These are phyloP conservation scores for Peromyscus californicus DNA, from an alignment of 2,113 vertebrate genomes.

Conservation along the genomic window DNA sequence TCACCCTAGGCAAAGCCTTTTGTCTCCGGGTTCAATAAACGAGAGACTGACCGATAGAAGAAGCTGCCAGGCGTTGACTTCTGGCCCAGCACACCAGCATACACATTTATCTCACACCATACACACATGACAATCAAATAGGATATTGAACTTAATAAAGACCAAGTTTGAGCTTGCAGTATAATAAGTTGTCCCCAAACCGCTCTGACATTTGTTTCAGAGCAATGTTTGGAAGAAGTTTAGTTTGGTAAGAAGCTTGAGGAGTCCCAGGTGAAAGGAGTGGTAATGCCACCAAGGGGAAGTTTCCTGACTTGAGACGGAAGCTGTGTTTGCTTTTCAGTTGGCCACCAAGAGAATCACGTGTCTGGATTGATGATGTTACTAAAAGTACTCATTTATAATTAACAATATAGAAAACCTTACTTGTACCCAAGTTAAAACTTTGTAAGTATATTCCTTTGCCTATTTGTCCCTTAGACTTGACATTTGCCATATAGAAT, in stretches of 20 bases:
- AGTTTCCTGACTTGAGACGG: slow-evolving; percentile 19
- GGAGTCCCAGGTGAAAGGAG: neutral
- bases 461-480: slow-evolving; percentile 1
- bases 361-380: neutral
- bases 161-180: neutral
- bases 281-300: neutral
- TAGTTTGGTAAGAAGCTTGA: slow-evolving; percentile 8
- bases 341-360: neutral
- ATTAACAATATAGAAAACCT: slow-evolving; percentile 35
- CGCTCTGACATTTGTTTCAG: slow-evolving; percentile 8
- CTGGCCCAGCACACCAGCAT: neutral
- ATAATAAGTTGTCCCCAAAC: neutral
- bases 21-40: neutral
- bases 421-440: slow-evolving; percentile 34
- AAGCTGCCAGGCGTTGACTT: neutral
- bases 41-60: neutral
- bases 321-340: slow-evolving; percentile 28
- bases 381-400: slow-evolving; percentile 53
- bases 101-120: too few species aligned
- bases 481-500: slow-evolving; percentile 9
- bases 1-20: neutral
- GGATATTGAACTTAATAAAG: neutral
- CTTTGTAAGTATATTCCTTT: slow-evolving; percentile 45
- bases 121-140: neutral
- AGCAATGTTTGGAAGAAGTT: neutral